phyloP scores from a whole-genome alignment of 2,888 invertebrate genomes.

The Ecdyonurus torrentis region DNA sequence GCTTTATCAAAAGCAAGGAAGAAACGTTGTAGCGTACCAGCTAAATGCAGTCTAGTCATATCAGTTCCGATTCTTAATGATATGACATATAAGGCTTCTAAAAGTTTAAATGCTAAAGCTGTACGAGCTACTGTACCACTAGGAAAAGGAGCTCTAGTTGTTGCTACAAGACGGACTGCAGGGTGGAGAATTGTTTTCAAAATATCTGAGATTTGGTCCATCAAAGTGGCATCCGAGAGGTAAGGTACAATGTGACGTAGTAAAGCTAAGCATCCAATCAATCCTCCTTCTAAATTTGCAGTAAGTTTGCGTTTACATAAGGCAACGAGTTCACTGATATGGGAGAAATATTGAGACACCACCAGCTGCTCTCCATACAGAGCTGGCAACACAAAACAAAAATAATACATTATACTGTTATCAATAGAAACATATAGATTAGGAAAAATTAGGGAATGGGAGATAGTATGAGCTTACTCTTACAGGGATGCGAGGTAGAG shows the following conservation, averaged over 20 bases:
- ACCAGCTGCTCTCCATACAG: constrained; percentile 80
- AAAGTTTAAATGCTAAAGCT: constrained; percentile 60
- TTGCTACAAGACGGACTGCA: constrained; percentile 60
- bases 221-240: constrained; percentile 64
- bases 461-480: no score
- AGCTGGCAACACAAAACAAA: no score
- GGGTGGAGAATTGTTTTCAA: constrained; percentile 72
- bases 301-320: constrained; percentile 68
- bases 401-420: no score
- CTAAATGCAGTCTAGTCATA: constrained; percentile 56
- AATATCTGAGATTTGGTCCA: constrained; percentile 74
- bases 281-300: constrained; percentile 69
- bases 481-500: no score
- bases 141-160: constrained; percentile 64
- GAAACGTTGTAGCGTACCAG: constrained; percentile 52
- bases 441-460: no score
- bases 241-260: constrained; percentile 65
- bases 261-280: constrained; percentile 67
- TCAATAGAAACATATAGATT: no score
- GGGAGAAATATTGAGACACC: constrained; percentile 75
- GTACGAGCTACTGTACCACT: constrained; percentile 57
- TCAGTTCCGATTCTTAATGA: constrained; percentile 57
- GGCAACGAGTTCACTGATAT: constrained; percentile 69
- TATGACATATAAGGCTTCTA: constrained; percentile 68
- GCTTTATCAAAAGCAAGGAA: constrained; percentile 70